Conservation (phyloP, 2,888 invertebrate species). For the Leptinotarsa tumamoca region DNA sequence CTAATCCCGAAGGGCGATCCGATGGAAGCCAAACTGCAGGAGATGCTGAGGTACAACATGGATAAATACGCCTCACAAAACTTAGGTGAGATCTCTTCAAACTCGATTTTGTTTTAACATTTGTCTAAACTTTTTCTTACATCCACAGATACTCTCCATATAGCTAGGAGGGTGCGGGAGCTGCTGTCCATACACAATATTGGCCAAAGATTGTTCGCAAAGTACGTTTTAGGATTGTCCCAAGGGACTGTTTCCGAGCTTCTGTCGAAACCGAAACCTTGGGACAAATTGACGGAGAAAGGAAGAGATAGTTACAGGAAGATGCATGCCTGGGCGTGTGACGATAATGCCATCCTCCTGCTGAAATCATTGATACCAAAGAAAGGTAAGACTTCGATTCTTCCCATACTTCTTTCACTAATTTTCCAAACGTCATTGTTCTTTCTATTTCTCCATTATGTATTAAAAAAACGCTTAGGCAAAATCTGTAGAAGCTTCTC, state of each 20-base stretch:
- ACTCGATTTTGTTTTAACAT: not conserved
- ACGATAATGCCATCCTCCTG: constrained; percentile 96
- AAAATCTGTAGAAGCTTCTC: too few relatives aligned
- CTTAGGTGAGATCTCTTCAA: constrained; percentile 64
- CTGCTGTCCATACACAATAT: constrained; percentile 97
- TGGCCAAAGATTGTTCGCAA: constrained; percentile 98
- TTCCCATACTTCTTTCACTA: too few relatives aligned
- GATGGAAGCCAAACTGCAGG: constrained; percentile 92
- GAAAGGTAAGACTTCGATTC: constrained; percentile 80
- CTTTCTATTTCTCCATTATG: too few relatives aligned
- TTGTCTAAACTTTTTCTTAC: constrained; percentile 25
- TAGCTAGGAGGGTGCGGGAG: constrained; percentile 92
- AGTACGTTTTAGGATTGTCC: constrained; percentile 95
- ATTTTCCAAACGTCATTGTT: too few relatives aligned
- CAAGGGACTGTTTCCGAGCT: constrained; percentile 99
- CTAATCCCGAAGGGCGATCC: constrained; percentile 93
- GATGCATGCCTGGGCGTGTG: constrained; percentile 99
- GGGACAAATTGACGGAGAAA: constrained; percentile 99
- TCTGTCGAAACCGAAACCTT: constrained; percentile 98
- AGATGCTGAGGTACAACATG: constrained; percentile 95
- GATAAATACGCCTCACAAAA: constrained; percentile 95
- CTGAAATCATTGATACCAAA: constrained; percentile 98
- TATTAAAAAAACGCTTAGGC: too few relatives aligned
- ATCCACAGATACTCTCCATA: constrained; percentile 85
- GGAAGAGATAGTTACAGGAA: constrained; percentile 99